Conservation (phyloP, 2,113 vertebrate species). For the Stigmatopora argus region DNA sequence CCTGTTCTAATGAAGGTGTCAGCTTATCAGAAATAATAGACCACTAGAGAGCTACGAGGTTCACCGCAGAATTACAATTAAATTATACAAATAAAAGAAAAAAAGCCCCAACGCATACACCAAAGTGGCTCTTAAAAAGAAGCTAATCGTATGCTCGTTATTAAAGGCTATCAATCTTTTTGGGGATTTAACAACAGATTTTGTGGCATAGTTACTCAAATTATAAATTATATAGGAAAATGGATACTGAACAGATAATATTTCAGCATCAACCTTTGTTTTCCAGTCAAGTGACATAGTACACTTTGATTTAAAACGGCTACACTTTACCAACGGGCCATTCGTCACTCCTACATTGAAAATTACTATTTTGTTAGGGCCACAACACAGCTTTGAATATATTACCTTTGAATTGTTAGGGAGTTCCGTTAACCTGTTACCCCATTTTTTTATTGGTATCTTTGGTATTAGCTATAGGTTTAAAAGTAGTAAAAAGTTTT, state of each 20-base stretch:
- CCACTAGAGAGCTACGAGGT: constrained; percentile 53
- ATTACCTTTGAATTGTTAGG: no score
- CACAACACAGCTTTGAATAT: no score
- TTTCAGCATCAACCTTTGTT: constrained; percentile 19
- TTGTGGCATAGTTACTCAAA: not conserved
- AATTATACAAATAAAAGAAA: no score
- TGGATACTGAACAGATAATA: constrained; percentile 9
- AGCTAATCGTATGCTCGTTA: constrained; percentile 37
- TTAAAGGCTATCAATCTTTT: constrained; percentile 31
- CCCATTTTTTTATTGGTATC: not conserved
- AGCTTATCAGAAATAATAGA: constrained; percentile 62
- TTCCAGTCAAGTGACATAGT: constrained; percentile 14
- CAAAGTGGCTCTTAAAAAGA: constrained; percentile 27
- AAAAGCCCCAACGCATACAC: constrained; percentile 6
- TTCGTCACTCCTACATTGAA: not conserved
- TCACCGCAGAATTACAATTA: constrained; percentile 40
- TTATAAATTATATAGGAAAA: not conserved
- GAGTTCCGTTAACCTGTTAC: no score
- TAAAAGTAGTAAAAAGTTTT: not conserved
- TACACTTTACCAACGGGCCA: not conserved
- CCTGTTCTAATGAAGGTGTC: constrained; percentile 58
- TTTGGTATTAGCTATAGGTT: not conserved
- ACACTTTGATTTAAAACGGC: constrained; percentile 35
- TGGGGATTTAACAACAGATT: constrained; percentile 17
- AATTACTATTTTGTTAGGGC: no score